Conservation (phyloP, 2,113 vertebrate species). For the Mormyrus iriodes region DNA sequence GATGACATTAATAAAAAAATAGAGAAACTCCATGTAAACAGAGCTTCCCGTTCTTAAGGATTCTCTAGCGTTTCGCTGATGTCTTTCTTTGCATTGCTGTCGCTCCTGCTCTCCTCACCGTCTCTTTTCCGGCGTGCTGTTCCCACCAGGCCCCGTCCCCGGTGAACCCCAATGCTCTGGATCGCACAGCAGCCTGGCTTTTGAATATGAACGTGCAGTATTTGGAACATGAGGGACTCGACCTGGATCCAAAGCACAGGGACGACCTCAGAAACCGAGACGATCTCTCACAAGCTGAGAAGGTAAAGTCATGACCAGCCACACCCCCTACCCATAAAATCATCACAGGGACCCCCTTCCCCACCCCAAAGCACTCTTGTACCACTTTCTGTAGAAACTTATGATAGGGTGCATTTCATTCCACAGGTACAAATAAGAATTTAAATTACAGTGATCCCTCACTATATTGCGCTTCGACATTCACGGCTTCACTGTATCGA, state of each 20-base stretch:
- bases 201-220: slow-evolving; percentile 98
- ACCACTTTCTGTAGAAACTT: neutral
- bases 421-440: neutral
- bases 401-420: neutral
- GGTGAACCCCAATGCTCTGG: slow-evolving; percentile 97
- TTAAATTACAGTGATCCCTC: no score
- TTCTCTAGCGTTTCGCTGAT: no score
- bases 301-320: slow-evolving; percentile 70
- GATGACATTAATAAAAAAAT: neutral
- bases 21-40: neutral
- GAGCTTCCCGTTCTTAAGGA: neutral
- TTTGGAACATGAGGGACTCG: slow-evolving; percentile 92
- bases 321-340: slow-evolving; percentile 7
- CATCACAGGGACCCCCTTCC: slow-evolving; percentile 29
- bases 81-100: neutral
- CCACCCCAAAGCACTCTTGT: neutral
- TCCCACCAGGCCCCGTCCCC: slow-evolving; percentile 86
- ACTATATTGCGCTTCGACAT: no score
- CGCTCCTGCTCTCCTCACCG: neutral
- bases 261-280: slow-evolving; percentile 88
- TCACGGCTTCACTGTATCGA: no score
- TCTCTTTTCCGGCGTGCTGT: neutral
- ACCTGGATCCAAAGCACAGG: slow-evolving; percentile 82
- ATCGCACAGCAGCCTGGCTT: slow-evolving; percentile 98
- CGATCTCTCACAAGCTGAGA: slow-evolving; percentile 92